phyloP scores from a whole-genome alignment of 1,140 invertebrate species.

The Drosophila nigromelanica region DNA sequence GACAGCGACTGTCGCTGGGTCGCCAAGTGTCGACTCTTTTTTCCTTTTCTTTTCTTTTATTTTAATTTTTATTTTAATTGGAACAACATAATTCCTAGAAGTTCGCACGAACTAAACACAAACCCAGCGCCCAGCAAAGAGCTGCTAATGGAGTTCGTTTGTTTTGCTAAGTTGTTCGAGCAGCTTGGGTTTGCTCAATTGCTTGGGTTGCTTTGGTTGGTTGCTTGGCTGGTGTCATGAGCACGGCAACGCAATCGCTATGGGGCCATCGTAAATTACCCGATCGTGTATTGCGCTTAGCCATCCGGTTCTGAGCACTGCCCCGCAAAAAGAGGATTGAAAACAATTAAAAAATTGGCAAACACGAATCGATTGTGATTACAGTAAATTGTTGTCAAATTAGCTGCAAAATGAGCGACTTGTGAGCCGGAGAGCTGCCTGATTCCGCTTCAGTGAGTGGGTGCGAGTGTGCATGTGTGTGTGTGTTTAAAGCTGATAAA shows the following conservation, averaged over 20 bases:
- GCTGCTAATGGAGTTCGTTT: conserved; percentile 80
- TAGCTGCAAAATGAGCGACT: conserved; percentile 74
- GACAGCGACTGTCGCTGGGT: conserved; percentile 23
- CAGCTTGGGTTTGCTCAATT: not conserved
- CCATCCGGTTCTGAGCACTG: conserved; percentile 29
- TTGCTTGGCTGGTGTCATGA: conserved; percentile 58
- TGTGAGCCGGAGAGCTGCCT: conserved; percentile 20
- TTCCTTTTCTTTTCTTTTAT: conserved; percentile 59
- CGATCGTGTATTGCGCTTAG: conserved; percentile 71
- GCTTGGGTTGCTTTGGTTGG: conserved; percentile 24
- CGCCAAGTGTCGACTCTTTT: conserved; percentile 67
- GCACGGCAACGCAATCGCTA: conserved; percentile 67
- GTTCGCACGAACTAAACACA: conserved; percentile 74
- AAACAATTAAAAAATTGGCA: conserved; percentile 84
- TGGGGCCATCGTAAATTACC: conserved; percentile 82
- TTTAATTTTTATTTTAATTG: conserved; percentile 83
- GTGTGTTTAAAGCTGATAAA: conserved; percentile 22
- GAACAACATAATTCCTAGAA: conserved; percentile 84
- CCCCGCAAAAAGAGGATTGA: conserved; percentile 72
- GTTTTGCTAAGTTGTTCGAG: conserved; percentile 28
- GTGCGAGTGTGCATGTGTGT: conserved; percentile 17
- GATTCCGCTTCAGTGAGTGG: conserved; percentile 12
- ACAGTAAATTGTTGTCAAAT: conserved; percentile 83
- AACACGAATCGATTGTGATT: conserved; percentile 83
- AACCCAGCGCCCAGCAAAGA: conserved; percentile 43